Evolutionary conservation across 2,888 invertebrate genomes (phyloP), one percentile per base, ranked within the genome.

Genomic region (Chrysolina oricalcia): DNA sequence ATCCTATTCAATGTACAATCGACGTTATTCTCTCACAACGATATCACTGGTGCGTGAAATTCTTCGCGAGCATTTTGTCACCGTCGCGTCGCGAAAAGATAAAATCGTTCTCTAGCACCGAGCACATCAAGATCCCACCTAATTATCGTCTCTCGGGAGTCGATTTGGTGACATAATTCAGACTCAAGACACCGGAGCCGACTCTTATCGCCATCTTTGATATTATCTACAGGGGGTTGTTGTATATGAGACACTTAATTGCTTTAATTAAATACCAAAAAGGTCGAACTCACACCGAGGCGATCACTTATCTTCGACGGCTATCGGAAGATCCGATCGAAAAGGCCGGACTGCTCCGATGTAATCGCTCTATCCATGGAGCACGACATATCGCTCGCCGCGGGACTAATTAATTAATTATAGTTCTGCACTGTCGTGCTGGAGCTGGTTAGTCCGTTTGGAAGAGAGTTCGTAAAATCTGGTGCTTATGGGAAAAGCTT

Each of bases 221-320:
- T 86, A 85, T 84, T 85, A 87, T 87, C 86, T 85, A 76, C 83
- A 83, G 86, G 84, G 86, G 86, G 86, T 86, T 81, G 87, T 87
- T 86, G 87, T 87, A 86, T 87, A 87, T 87, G 87, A 85, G 86
- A 85, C 86, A 84, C 86, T 88, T 88, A 88, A 88, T 88, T 88
- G 87, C 87, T 85, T 88, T 87, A 87, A 88, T 88, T 87, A 88
- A 87, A 87, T 86, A 88, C 87, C 85, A 86, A 86, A 86, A 87
- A 87, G 87, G 86, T 87, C 86, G 87, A 86, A 87, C 86, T 85
- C 85, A 83, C 86, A 85, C 83, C 85, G 83, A 83, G 85, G 82
- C 82, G 85, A 87, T 87, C 86, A 85, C 83, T 87, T 86, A 87
- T 87, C 87, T 85, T 79, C 82, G 82, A 83, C 84, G 83, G 84